These are phyloP conservation scores for Anoplopoma fimbria DNA, from an alignment of 2,113 vertebrate genomes.

Conservation along the genomic window DNA sequence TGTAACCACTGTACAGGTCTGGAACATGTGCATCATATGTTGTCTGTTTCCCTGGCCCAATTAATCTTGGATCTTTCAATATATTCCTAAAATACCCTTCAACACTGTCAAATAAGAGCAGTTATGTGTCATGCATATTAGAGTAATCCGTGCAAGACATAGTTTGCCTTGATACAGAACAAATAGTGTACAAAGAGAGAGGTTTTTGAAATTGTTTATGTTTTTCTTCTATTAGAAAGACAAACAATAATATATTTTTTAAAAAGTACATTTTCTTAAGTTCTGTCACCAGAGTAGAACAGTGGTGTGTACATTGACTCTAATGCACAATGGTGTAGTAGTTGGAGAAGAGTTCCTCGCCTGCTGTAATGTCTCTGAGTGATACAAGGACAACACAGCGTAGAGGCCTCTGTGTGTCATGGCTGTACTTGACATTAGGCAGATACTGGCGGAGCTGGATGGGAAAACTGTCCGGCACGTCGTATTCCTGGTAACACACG, in stretches of 20 bases:
- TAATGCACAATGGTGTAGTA: conserved; percentile 93
- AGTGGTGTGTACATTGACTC: not conserved
- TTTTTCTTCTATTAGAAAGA: not conserved
- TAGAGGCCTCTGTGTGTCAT: conserved; percentile 80
- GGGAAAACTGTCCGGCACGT: conserved; percentile 89
- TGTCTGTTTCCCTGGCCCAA: not conserved
- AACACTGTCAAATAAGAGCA: not conserved
- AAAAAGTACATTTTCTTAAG: not conserved
- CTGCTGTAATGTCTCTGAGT: conserved; percentile 87
- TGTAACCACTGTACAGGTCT: not conserved
- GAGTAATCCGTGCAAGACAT: not conserved
- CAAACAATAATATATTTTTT: not conserved
- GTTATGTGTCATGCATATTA: not conserved
- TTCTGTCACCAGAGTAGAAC: not conserved
- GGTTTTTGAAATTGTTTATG: not conserved
- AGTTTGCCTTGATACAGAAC: conserved; percentile 11
- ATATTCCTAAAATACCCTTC: not conserved
- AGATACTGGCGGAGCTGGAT: conserved; percentile 90
- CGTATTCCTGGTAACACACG: conserved; percentile 95
- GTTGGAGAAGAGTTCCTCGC: conserved; percentile 96
- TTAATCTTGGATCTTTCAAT: not conserved
- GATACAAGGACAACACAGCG: conserved; percentile 92
- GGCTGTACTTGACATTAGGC: conserved; percentile 91
- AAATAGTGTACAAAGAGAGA: not conserved
- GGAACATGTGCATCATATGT: not conserved